A percentile compares a stretch with the other conserved stretches of the same genome.
Conservation (phyloP, 2,888 invertebrate genomes). For the Caenorhabditis virilis region DNA sequence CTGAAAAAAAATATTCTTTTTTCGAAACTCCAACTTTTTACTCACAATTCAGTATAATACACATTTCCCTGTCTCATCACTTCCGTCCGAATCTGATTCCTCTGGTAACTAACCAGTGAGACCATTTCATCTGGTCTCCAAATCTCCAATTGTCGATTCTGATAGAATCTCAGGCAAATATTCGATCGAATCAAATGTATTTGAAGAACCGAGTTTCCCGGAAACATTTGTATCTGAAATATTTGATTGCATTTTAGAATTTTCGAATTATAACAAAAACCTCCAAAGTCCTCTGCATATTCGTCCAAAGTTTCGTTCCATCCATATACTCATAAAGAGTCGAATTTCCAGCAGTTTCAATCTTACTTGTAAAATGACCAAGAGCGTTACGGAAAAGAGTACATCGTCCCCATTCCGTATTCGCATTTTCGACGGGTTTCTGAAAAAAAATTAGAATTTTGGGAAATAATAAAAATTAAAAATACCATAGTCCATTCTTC, state of each 20-base stretch:
- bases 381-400: constrained; percentile 4
- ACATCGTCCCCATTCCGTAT: constrained; percentile 1
- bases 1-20: constrained; percentile 7
- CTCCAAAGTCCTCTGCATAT: constrained; percentile 6
- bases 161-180: not conserved
- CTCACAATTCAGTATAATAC: constrained; percentile 14
- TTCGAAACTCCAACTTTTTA: not conserved
- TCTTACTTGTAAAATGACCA: constrained; percentile 6
- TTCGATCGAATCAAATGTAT: not conserved
- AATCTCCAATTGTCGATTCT: constrained; percentile 19
- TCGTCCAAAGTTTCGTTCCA: constrained; percentile 12
- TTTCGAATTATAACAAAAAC: constrained; percentile 1
- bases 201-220: not conserved
- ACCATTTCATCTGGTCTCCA: constrained; percentile 14
- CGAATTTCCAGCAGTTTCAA: constrained; percentile 12
- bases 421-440: constrained; percentile 1
- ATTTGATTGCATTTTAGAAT: not conserved
- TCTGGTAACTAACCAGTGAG: constrained; percentile 16
- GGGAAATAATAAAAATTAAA: too few relatives aligned
- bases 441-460: constrained; percentile 5
- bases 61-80: constrained; percentile 1
- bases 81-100: constrained; percentile 23
- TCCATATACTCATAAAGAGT: constrained; percentile 9
- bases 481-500: constrained; percentile 13
- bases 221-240: not conserved